Evolutionary conservation across 2,888 invertebrate genomes (phyloP).

Genomic region (Mellilla xanthometata): DNA sequence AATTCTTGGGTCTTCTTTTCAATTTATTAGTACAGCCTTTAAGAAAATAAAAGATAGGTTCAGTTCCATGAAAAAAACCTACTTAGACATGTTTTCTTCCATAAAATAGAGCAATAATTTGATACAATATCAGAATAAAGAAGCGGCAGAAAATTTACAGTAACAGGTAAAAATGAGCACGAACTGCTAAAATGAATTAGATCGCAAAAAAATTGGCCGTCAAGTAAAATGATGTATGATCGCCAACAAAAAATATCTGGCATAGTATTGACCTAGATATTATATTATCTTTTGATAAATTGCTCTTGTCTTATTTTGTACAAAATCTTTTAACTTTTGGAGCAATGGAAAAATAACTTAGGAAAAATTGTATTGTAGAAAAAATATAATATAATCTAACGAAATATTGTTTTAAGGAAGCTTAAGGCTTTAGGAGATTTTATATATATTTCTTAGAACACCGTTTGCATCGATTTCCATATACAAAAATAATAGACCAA

Average conservation of each 20-base stretch:
- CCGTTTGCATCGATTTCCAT: too few relatives aligned
- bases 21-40: too few relatives aligned
- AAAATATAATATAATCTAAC: too few relatives aligned
- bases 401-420: too few relatives aligned
- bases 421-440: too few relatives aligned
- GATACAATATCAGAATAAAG: background rate
- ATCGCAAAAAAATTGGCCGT: conserved; percentile 58
- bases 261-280: conserved; percentile 49
- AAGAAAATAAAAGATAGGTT: too few relatives aligned
- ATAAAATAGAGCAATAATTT: too few relatives aligned
- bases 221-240: conserved; percentile 70
- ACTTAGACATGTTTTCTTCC: conserved; percentile 1
- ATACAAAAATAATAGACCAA: too few relatives aligned
- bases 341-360: background rate
- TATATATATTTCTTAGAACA: too few relatives aligned
- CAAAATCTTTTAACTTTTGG: conserved; percentile 33
- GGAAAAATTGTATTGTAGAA: too few relatives aligned
- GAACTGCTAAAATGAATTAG: conserved; percentile 48
- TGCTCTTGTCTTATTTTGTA: conserved; percentile 32
- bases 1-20: too few relatives aligned
- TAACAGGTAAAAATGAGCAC: conserved; percentile 25
- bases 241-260: conserved; percentile 49
- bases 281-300: conserved; percentile 58
- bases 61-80: background rate
- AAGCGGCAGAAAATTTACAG: conserved; percentile 11